phyloP scores from a whole-genome alignment of 2,888 invertebrate genomes.

The Onchidella celtica region DNA sequence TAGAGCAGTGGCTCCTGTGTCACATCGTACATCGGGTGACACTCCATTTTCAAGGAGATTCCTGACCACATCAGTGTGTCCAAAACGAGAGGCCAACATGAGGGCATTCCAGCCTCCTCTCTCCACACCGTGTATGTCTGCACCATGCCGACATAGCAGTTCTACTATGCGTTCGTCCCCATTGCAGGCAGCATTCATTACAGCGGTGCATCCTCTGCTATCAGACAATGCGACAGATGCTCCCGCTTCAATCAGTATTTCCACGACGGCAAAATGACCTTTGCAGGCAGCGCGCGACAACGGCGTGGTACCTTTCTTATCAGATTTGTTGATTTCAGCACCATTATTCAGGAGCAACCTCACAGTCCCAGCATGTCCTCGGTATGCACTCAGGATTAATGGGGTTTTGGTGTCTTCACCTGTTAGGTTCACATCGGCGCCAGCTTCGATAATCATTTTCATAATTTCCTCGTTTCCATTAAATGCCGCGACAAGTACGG shows the following conservation, averaged over 20 bases:
- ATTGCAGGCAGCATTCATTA: conserved; percentile 8
- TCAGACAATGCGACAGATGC: not conserved
- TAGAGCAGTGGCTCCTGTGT: not conserved
- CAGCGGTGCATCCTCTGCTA: not conserved
- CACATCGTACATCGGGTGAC: not conserved
- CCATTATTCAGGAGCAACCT: not conserved
- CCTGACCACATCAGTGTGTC: not conserved
- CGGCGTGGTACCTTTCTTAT: not conserved
- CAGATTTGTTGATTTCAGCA: not conserved
- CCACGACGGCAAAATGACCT: not conserved
- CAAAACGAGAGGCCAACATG: conserved; percentile 11
- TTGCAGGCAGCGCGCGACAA: not conserved
- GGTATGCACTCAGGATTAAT: not conserved
- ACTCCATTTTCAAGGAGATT: not conserved
- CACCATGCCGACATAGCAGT: not conserved
- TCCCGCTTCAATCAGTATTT: not conserved
- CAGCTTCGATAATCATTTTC: conserved; percentile 3
- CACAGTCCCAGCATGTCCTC: not conserved
- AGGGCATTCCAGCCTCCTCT: conserved; percentile 5
- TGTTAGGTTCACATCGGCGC: not conserved
- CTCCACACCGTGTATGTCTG: not conserved
- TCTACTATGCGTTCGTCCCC: conserved; percentile 1
- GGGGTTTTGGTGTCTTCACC: not conserved
- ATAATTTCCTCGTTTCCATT: not conserved
- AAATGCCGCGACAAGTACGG: not conserved